These are phyloP conservation scores for Turnix velox DNA, from an alignment of 2,113 vertebrate species.

Conservation along the genomic window DNA sequence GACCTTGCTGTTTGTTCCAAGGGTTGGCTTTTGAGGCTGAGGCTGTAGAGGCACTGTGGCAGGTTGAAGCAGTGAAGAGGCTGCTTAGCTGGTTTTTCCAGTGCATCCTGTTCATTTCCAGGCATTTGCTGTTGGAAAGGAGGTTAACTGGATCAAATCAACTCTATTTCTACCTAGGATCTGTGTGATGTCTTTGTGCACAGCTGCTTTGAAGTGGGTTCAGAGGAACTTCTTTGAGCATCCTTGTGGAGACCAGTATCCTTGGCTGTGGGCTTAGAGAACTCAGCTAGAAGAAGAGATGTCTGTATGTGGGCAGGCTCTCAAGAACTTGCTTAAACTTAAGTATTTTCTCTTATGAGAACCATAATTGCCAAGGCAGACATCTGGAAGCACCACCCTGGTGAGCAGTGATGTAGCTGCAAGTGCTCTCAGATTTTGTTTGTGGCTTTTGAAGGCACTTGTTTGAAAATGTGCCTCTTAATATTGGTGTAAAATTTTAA, in stretches of 20 bases:
- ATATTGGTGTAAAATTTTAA: background rate
- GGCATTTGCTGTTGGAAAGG: background rate
- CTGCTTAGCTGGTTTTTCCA: background rate
- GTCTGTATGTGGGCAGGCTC: background rate
- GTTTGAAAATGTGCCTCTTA: background rate
- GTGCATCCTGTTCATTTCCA: background rate
- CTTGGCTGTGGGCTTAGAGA: background rate
- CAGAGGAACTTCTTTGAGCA: background rate
- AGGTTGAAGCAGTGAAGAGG: accelerated
- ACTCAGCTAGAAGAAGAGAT: background rate
- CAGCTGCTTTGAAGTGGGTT: constrained; percentile 29
- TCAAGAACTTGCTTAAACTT: background rate
- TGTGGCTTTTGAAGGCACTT: background rate
- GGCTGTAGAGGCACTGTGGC: background rate
- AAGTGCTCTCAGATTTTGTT: background rate
- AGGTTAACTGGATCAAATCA: constrained; percentile 33
- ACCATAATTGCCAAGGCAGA: background rate
- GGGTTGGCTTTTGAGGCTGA: background rate
- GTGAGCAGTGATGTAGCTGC: background rate
- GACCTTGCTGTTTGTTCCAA: background rate
- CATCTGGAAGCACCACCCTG: background rate
- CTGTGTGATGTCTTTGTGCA: background rate
- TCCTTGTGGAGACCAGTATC: background rate
- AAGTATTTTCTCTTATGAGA: background rate
- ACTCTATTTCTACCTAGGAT: background rate